A percentile compares a stretch with the other conserved stretches of the same genome.
These are phyloP conservation scores for Lasiommata megera DNA, from an alignment of 2,888 invertebrate genomes.

Conservation along the genomic window DNA sequence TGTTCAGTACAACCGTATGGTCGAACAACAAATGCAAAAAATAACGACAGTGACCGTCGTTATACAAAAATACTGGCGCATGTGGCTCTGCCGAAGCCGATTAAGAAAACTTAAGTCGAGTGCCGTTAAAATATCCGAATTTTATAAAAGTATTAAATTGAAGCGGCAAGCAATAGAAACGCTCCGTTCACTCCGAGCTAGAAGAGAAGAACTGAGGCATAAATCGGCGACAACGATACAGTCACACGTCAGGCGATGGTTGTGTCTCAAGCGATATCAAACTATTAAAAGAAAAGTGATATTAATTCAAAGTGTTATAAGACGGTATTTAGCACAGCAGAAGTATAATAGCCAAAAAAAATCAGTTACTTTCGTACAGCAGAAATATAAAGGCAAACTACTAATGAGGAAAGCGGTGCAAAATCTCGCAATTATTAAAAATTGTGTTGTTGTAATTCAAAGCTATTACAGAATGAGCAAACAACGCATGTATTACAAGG, in stretches of 20 bases:
- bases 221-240: constrained; percentile 56
- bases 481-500: constrained; percentile 42
- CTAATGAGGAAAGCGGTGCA: constrained; percentile 58
- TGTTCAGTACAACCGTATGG: constrained; percentile 60
- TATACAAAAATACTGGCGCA: constrained; percentile 67
- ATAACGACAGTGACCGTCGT: constrained; percentile 53
- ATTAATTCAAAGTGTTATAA: constrained; percentile 52
- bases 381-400: constrained; percentile 58
- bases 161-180: constrained; percentile 50
- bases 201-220: constrained; percentile 44
- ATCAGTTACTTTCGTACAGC: constrained; percentile 55
- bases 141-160: constrained; percentile 62
- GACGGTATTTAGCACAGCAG: constrained; percentile 49
- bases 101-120: constrained; percentile 54
- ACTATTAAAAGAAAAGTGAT: constrained; percentile 44
- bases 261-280: constrained; percentile 51
- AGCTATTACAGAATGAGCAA: constrained; percentile 60
- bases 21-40: constrained; percentile 58
- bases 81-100: constrained; percentile 56
- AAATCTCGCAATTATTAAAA: constrained; percentile 40
- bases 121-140: constrained; percentile 74
- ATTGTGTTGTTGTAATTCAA: constrained; percentile 61
- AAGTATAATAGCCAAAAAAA: constrained; percentile 46
- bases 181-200: constrained; percentile 43
- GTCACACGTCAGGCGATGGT: constrained; percentile 54